Evolutionary conservation across 1,140 invertebrate species (phyloP).

Genomic region (Probaryconus sp.): DNA sequence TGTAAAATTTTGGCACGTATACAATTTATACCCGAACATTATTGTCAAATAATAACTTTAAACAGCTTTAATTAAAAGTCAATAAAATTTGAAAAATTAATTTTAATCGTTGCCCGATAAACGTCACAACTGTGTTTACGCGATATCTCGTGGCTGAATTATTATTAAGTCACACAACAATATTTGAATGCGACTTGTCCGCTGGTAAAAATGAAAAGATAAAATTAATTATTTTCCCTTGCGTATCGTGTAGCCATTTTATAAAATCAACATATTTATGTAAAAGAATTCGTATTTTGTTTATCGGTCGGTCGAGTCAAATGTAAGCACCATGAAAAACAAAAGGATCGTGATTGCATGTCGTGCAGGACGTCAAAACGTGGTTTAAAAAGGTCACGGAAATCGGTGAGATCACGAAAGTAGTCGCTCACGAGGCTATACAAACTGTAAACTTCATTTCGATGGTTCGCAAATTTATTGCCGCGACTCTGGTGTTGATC

Average conservation of each 20-base stretch:
- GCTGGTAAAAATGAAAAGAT: neutral
- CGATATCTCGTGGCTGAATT: too few species aligned
- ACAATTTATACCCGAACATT: too few species aligned
- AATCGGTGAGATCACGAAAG: slow-evolving; percentile 49
- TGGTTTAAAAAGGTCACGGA: slow-evolving; percentile 52
- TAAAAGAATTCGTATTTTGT: slow-evolving; percentile 35
- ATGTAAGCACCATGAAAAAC: slow-evolving; percentile 36
- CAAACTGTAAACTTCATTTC: slow-evolving; percentile 41
- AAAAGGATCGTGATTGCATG: slow-evolving; percentile 53
- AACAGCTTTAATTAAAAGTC: too few species aligned
- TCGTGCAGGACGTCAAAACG: slow-evolving; percentile 52
- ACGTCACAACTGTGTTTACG: too few species aligned
- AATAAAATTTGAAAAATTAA: too few species aligned
- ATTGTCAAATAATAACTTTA: too few species aligned
- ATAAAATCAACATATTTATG: slow-evolving; percentile 42
- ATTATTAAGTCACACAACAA: too few species aligned
- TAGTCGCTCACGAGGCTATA: slow-evolving; percentile 41
- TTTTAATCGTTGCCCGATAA: too few species aligned
- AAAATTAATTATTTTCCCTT: slow-evolving; percentile 16
- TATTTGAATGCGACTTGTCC: too few species aligned
- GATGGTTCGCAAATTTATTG: slow-evolving; percentile 35
- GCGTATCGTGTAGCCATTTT: slow-evolving; percentile 17
- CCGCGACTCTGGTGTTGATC: slow-evolving; percentile 16
- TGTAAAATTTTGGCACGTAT: too few species aligned
- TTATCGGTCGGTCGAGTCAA: slow-evolving; percentile 17